These are phyloP conservation scores for Tetrapedia diversipes DNA, from an alignment of 2,888 invertebrate genomes.

Conservation along the genomic window DNA sequence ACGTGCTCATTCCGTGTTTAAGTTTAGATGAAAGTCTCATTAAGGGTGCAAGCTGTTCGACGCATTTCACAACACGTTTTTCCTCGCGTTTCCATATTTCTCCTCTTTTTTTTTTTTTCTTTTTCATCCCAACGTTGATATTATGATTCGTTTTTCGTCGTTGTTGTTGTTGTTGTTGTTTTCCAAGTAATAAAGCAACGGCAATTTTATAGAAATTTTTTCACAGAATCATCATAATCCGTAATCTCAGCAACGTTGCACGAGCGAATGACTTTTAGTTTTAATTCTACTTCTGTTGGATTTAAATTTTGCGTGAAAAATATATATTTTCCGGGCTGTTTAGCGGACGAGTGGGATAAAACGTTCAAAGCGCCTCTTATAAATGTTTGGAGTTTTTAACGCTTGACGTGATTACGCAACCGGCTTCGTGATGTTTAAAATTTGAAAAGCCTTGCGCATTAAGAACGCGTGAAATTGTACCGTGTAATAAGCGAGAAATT, in stretches of 20 bases:
- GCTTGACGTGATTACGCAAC: neutral
- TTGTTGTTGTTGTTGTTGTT: neutral
- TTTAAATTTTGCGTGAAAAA: constrained; percentile 26
- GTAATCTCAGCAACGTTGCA: neutral
- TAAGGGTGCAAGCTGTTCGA: constrained; percentile 27
- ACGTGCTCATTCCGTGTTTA: constrained; percentile 39
- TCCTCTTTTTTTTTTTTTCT: too few species aligned
- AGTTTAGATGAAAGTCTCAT: constrained; percentile 31
- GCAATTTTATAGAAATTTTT: neutral
- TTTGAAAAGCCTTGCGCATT: neutral
- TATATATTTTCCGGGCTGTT: constrained; percentile 28
- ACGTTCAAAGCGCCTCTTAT: constrained; percentile 8
- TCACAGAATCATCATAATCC: neutral
- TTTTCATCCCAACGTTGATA: too few species aligned
- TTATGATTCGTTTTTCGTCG: neutral
- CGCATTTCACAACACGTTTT: neutral
- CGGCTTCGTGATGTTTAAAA: constrained; percentile 1
- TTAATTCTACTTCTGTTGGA: neutral
- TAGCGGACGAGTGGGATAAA: constrained; percentile 15
- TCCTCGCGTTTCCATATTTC: neutral
- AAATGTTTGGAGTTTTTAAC: constrained; percentile 5
- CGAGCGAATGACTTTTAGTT: neutral
- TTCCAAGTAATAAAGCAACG: neutral
- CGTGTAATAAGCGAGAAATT: neutral
- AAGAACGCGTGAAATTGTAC: neutral